phyloP scores from a whole-genome alignment of 2,113 vertebrate genomes.

The Megaceryle maxima region DNA sequence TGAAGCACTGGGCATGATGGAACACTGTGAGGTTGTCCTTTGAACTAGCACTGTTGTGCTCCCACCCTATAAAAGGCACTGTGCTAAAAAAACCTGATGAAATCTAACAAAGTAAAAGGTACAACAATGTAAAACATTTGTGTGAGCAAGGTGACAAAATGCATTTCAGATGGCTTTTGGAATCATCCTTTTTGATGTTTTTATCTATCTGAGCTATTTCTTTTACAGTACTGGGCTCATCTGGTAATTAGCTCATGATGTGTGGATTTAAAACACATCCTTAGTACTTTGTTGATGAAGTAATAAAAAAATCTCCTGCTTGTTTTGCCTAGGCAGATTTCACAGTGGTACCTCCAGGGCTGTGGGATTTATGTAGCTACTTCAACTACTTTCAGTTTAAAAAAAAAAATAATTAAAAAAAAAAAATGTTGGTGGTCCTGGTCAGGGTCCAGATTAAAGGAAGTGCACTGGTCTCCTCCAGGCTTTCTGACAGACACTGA shows the following conservation, averaged over 20 bases:
- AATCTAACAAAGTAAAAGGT: neutral
- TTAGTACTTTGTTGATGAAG: neutral
- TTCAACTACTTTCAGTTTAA: neutral
- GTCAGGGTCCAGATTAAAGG: neutral
- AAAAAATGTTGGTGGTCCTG: neutral
- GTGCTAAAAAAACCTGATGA: neutral
- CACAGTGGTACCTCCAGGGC: neutral
- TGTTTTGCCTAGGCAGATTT: neutral
- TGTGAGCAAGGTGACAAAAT: neutral
- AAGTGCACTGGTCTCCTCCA: neutral
- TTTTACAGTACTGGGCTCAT: neutral
- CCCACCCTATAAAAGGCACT: neutral
- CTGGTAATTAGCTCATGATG: slow-evolving; percentile 13
- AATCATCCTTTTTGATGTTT: neutral
- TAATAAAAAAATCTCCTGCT: neutral
- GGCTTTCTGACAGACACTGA: neutral
- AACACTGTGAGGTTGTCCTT: neutral
- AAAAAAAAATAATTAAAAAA: neutral
- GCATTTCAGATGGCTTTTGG: neutral
- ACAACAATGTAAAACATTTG: neutral
- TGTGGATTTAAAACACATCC: neutral
- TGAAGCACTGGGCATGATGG: accelerated
- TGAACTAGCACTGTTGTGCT: neutral
- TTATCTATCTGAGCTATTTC: neutral
- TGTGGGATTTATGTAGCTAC: neutral